Evolutionary conservation across 2,888 invertebrate species (phyloP).

Genomic region (Plusia festucae): DNA sequence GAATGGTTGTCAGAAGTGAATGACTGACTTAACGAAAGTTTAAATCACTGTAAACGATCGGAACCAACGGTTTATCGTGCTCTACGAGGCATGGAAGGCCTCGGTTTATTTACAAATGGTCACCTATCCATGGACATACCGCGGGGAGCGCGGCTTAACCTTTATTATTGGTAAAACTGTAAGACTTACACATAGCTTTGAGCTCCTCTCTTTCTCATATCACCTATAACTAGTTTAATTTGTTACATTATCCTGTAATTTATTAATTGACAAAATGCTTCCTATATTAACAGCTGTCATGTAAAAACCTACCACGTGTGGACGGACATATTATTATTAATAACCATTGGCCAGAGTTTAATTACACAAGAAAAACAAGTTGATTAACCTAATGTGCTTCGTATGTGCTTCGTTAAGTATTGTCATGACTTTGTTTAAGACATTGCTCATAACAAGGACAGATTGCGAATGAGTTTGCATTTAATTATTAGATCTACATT

Average conservation of each 20-base stretch:
- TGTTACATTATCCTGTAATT: neutral
- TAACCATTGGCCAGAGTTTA: conserved; percentile 1
- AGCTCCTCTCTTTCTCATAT: no score
- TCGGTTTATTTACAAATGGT: no score
- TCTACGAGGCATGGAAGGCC: no score
- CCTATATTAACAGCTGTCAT: neutral
- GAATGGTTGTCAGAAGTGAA: no score
- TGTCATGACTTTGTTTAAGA: neutral
- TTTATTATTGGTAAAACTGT: no score
- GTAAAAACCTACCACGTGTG: neutral
- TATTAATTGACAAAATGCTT: neutral
- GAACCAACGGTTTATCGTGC: no score
- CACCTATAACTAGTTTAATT: no score
- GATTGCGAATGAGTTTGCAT: neutral
- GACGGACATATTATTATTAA: conserved; percentile 2
- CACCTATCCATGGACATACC: no score
- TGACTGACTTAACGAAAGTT: no score
- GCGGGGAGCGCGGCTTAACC: no score
- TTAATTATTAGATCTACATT: neutral
- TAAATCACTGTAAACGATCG: no score
- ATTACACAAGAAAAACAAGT: conserved; percentile 4
- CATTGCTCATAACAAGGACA: neutral
- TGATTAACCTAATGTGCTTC: conserved; percentile 2
- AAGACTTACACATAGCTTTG: no score
- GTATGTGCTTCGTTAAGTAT: neutral